Evolutionary conservation across 2,113 vertebrate genomes (phyloP).

Genomic region (Monopterus albus): DNA sequence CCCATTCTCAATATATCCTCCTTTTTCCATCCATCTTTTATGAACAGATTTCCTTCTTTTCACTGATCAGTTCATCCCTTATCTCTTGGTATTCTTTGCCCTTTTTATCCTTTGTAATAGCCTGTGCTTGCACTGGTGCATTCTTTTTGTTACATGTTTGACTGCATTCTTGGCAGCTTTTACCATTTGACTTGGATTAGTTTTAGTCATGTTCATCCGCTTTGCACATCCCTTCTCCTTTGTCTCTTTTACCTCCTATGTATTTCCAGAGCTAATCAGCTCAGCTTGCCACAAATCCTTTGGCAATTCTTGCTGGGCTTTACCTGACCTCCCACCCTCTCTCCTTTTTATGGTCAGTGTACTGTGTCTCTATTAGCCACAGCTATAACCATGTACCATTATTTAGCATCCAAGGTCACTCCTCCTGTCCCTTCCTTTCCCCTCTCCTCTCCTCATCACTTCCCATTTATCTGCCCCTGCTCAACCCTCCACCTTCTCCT

Average conservation of each 20-base stretch:
- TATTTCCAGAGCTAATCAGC: conserved; percentile 29
- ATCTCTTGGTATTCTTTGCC: conserved; percentile 10
- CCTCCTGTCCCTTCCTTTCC: conserved; percentile 17
- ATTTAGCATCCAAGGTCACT: conserved; percentile 72
- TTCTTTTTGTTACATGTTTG: conserved; percentile 1
- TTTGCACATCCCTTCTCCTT: not conserved
- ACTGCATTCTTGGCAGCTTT: conserved; percentile 19
- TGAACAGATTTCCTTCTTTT: conserved; percentile 39
- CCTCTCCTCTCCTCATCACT: conserved; percentile 1
- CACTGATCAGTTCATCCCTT: conserved; percentile 22
- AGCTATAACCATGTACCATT: conserved; percentile 58
- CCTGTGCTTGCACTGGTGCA: conserved; percentile 7
- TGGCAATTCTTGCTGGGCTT: conserved; percentile 3
- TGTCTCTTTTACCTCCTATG: not conserved
- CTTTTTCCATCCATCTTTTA: conserved; percentile 32
- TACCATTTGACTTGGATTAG: conserved; percentile 20
- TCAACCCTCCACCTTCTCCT: conserved; percentile 8
- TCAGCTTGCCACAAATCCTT: conserved; percentile 33
- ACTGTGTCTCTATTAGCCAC: conserved; percentile 68
- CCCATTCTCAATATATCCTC: not conserved
- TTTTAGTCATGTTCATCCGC: conserved; percentile 9
- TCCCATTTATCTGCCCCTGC: conserved; percentile 17
- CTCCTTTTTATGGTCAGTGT: conserved; percentile 17
- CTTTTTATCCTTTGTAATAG: conserved; percentile 16
- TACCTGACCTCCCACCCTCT: conserved; percentile 41